Evolutionary conservation across 1,140 invertebrate genomes (phyloP).

Genomic region (Drosophila orosa): DNA sequence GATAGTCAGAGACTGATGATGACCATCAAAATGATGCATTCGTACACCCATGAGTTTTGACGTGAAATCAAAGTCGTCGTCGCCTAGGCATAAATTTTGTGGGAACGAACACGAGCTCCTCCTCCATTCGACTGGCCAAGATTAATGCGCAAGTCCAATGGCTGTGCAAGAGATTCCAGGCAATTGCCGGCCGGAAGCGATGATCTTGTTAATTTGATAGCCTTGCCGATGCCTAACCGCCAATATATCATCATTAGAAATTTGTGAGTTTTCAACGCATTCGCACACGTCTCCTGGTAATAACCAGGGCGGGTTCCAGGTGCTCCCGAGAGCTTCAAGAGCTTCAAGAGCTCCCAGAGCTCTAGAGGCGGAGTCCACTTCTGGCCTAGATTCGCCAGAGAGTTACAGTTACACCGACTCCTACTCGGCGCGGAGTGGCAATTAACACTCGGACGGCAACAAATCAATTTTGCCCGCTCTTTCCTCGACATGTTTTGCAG

Average conservation of each 20-base stretch:
- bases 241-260: slow-evolving; percentile 80
- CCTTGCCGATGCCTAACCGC: slow-evolving; percentile 40
- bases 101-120: slow-evolving; percentile 29
- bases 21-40: slow-evolving; percentile 83
- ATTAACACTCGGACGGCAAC: slow-evolving; percentile 81
- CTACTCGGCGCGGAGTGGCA: slow-evolving; percentile 55
- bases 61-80: slow-evolving; percentile 78
- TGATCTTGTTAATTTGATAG: slow-evolving; percentile 83
- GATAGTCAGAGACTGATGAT: slow-evolving; percentile 83
- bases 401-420: slow-evolving; percentile 54
- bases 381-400: slow-evolving; percentile 39
- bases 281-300: slow-evolving; percentile 67
- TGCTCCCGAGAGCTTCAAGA: neutral
- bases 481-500: slow-evolving; percentile 58
- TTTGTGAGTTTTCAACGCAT: slow-evolving; percentile 80
- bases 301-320: slow-evolving; percentile 11
- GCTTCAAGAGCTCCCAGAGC: neutral
- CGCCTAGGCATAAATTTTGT: slow-evolving; percentile 73
- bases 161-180: slow-evolving; percentile 10
- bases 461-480: slow-evolving; percentile 78
- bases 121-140: slow-evolving; percentile 20
- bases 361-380: slow-evolving; percentile 13
- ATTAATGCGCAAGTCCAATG: slow-evolving; percentile 77
- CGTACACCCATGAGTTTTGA: slow-evolving; percentile 83
- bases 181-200: slow-evolving; percentile 74